Percentiles rank a stretch among this genome's conserved stretches.
These are phyloP conservation scores for Phania funesta DNA, from an alignment of 2,888 invertebrate genomes.

Conservation along the genomic window DNA sequence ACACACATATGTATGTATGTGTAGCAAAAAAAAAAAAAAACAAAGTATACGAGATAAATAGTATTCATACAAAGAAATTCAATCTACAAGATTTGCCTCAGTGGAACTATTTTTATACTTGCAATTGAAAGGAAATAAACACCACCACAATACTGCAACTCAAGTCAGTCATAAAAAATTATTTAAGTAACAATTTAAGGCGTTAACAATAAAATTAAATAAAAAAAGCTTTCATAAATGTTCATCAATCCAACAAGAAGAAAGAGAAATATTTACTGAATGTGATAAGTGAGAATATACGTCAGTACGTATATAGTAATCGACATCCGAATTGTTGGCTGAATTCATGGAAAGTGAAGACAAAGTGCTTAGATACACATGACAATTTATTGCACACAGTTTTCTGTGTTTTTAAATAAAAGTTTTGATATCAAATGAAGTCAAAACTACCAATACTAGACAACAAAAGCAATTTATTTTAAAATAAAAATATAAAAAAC, in stretches of 20 bases:
- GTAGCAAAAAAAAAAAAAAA: constrained; percentile 30
- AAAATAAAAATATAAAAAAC: neutral
- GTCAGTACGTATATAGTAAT: too few species aligned
- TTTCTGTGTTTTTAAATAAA: neutral
- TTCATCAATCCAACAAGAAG: constrained; percentile 24
- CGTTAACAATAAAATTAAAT: constrained; percentile 38
- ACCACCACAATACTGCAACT: constrained; percentile 2
- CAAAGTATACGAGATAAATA: constrained; percentile 48
- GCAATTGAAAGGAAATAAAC: constrained; percentile 31
- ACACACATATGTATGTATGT: neutral
- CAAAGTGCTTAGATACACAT: constrained; percentile 1
- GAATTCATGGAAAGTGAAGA: neutral
- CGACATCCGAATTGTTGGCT: constrained; percentile 40
- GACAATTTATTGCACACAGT: neutral
- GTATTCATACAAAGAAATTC: constrained; percentile 20
- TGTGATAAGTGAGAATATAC: constrained; percentile 47
- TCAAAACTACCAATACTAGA: neutral
- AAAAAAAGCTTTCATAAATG: too few species aligned
- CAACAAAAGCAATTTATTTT: neutral
- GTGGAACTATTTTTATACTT: constrained; percentile 27
- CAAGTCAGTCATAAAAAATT: constrained; percentile 27
- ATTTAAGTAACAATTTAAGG: constrained; percentile 52
- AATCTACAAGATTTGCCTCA: constrained; percentile 41
- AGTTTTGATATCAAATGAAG: neutral
- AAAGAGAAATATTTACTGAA: neutral